A percentile compares a stretch with the other conserved stretches of the same genome.
Conservation (phyloP, 2,888 invertebrate genomes). For the Troides helena region DNA sequence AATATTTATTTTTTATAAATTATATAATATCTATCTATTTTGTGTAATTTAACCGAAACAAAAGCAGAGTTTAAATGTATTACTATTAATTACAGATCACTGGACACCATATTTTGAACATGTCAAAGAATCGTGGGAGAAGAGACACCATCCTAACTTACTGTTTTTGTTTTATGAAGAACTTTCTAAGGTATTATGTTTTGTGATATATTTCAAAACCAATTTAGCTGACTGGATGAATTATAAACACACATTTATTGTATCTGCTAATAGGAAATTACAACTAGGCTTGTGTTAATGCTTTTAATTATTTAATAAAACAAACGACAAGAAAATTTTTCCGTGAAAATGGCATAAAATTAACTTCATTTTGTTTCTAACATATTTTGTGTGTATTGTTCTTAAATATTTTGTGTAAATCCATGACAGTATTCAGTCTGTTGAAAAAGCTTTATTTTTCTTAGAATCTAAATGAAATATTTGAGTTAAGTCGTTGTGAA, state of each 20-base stretch:
- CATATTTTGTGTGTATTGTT: too few relatives aligned
- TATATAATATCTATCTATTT: too few relatives aligned
- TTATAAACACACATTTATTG: too few relatives aligned
- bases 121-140: conserved; percentile 87
- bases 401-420: too few relatives aligned
- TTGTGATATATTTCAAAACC: not conserved
- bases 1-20: too few relatives aligned
- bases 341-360: too few relatives aligned
- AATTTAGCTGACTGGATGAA: not conserved
- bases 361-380: too few relatives aligned
- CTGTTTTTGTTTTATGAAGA: conserved; percentile 91
- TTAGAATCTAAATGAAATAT: not conserved
- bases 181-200: conserved; percentile 79
- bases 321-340: too few relatives aligned
- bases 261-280: too few relatives aligned
- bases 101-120: conserved; percentile 91
- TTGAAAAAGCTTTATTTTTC: too few relatives aligned
- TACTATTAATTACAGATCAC: conserved; percentile 71
- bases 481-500: not conserved
- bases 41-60: not conserved
- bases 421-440: too few relatives aligned
- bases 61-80: not conserved
- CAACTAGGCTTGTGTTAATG: too few relatives aligned
- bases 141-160: conserved; percentile 83
- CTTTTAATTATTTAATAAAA: not conserved